A percentile compares a stretch with the other conserved stretches of the same genome.
Evolutionary conservation across 1,140 invertebrate genomes (phyloP).

Genomic region (Euwallacea similis): DNA sequence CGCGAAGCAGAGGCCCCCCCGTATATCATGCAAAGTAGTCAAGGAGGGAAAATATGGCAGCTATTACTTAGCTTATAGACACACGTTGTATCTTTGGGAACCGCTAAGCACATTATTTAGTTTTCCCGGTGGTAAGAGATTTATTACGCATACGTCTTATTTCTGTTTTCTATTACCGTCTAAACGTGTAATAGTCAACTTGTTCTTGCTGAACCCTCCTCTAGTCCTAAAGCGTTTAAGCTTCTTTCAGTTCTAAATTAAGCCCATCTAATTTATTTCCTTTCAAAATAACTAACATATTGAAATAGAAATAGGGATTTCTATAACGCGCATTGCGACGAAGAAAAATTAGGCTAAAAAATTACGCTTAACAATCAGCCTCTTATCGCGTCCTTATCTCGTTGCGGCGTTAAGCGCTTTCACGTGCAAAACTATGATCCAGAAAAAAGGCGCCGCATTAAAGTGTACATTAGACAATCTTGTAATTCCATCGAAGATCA

Average conservation of each 20-base stretch:
- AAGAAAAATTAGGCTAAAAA: too few relatives aligned
- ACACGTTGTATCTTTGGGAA: slow-evolving; percentile 26
- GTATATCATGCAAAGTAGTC: slow-evolving; percentile 26
- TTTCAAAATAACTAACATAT: background rate
- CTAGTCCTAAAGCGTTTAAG: slow-evolving; percentile 16
- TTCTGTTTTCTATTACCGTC: slow-evolving; percentile 35
- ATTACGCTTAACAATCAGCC: too few relatives aligned
- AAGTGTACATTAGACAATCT: slow-evolving; percentile 8
- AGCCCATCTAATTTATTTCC: slow-evolving; percentile 5
- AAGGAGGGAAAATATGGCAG: slow-evolving; percentile 20
- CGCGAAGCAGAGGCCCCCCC: background rate
- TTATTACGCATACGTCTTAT: slow-evolving; percentile 35
- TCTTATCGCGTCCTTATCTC: too few relatives aligned
- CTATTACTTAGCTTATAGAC: slow-evolving; percentile 19
- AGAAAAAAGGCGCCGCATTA: slow-evolving; percentile 11
- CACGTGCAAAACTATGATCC: too few relatives aligned
- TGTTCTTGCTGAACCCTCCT: slow-evolving; percentile 28
- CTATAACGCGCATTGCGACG: background rate
- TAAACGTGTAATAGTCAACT: slow-evolving; percentile 30
- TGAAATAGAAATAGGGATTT: background rate
- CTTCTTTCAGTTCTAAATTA: slow-evolving; percentile 25
- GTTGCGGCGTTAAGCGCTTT: too few relatives aligned
- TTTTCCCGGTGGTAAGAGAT: slow-evolving; percentile 35
- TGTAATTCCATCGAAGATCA: background rate
- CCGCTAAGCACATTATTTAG: slow-evolving; percentile 33